Evolutionary conservation across 2,888 invertebrate genomes (phyloP), one percentile per base, ranked within the genome.

Genomic region (Pogonocherus hispidulus): DNA sequence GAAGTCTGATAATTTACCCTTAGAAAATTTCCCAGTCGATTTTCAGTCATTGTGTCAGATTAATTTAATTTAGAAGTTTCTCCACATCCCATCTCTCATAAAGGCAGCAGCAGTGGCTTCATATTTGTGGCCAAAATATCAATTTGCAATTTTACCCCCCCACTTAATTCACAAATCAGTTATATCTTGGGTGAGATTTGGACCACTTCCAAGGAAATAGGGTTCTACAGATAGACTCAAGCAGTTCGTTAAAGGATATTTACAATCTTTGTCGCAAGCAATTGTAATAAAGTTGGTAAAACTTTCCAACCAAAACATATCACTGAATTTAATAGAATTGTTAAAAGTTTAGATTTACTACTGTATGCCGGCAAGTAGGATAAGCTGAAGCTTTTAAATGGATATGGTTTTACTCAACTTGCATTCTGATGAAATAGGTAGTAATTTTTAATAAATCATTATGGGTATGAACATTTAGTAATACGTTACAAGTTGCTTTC

Each of bases 141-240:
- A 52, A 27, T 16, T 54, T 54, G 35, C 11, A 11, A 54, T 19
- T 54, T 54, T 35, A 54, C 35, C 32, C 16, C 32, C 35, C 20
- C 18, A 60, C 16, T 49, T 49, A 54, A 47, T 27, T 46, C 46
- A 46, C 46, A 46, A 47, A 59, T 59, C 59, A 59, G 46, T 59
- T 47, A 20, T 49, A 49, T 35, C 20, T 22, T 49, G 60, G 35
- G 49, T 32, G 35, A 49, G 49, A 49, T 32, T 60, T 60, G 60
- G 60, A 60, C 20, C 19, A 20, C 9, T 22, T 49, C 60, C 60
- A 60, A 60, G 60, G 19, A 11, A 18, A 46, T 23, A 14, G 35
- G 23, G 4, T 9, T 4, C 46, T 27, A 27, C 22, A n/a, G n/a
- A 59, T 57, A 44, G 4, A 57, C 22, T 23, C 27, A 27, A 59